Conservation (phyloP, 1,140 invertebrate genomes). For the Argopecten irradians region DNA sequence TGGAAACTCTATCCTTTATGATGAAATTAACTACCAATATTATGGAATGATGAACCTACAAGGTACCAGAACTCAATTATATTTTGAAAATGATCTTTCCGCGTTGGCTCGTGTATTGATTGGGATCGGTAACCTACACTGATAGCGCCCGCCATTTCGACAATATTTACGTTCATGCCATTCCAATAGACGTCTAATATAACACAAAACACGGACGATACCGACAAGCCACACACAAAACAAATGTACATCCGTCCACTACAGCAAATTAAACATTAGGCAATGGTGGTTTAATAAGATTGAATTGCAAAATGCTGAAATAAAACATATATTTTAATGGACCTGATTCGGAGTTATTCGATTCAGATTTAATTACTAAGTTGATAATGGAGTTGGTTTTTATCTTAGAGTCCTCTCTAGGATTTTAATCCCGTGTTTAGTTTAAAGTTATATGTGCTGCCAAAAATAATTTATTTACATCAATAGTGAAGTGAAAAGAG, state of each 20-base stretch:
- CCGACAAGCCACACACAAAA: background rate
- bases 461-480: too few species aligned
- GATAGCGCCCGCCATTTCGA: background rate
- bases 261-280: background rate
- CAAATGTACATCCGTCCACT: background rate
- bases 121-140: background rate
- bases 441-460: too few species aligned
- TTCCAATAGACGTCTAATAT: background rate
- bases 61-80: conserved; percentile 16
- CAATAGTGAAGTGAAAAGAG: too few species aligned
- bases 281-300: conserved; percentile 4
- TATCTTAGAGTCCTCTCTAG: too few species aligned
- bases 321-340: background rate
- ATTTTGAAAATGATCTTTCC: conserved; percentile 13
- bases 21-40: conserved; percentile 19
- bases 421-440: too few species aligned
- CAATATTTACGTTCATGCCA: background rate
- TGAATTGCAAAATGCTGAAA: background rate
- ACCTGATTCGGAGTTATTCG: background rate
- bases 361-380: background rate
- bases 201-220: background rate
- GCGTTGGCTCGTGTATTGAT: background rate
- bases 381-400: background rate
- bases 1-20: conserved; percentile 17
- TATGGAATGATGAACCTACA: conserved; percentile 14